Conservation (phyloP, 1,140 invertebrate species). For the Rhagoletis zephyria region DNA sequence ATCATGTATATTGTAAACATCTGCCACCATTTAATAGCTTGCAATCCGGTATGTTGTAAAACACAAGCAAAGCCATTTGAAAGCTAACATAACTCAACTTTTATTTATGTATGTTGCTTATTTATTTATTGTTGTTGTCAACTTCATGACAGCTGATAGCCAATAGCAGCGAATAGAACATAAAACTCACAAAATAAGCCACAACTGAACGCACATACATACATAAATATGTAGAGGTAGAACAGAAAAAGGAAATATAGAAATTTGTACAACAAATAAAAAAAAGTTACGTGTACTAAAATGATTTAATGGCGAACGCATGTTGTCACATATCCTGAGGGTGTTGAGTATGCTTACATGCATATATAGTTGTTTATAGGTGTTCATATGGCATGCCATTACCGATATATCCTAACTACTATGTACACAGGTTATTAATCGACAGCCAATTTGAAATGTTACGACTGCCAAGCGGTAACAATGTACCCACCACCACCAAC, state of each 20-base stretch:
- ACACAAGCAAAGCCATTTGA: neutral
- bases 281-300: neutral
- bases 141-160: slow-evolving; percentile 24
- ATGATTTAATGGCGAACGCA: slow-evolving; percentile 20
- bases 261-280: neutral
- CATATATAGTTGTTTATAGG: neutral
- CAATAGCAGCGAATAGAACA: neutral
- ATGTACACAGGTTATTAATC: no score
- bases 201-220: neutral
- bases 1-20: neutral
- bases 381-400: neutral
- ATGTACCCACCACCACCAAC: neutral
- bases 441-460: neutral
- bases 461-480: neutral
- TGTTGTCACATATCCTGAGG: slow-evolving; percentile 1
- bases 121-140: slow-evolving; percentile 6
- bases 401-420: neutral
- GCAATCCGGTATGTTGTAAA: neutral
- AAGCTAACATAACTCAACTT: neutral
- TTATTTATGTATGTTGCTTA: neutral
- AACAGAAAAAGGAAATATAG: neutral
- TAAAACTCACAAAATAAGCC: neutral
- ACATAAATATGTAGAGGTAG: neutral
- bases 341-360: neutral
- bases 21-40: neutral